These are phyloP conservation scores for Formicarius rufipectus DNA, from an alignment of 2,113 vertebrate species.

Conservation along the genomic window DNA sequence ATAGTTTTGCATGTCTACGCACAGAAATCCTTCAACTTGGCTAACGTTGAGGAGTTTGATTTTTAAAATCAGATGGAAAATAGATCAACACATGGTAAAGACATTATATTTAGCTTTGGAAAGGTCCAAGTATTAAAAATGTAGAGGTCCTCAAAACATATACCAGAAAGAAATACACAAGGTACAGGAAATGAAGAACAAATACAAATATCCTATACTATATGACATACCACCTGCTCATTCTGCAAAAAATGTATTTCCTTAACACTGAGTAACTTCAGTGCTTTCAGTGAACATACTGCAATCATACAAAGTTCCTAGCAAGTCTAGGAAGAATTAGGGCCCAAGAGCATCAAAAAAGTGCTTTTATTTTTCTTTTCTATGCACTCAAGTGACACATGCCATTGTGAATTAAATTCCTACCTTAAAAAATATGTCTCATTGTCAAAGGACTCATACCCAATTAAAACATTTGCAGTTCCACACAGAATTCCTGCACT, in stretches of 20 bases:
- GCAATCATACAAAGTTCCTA: background rate
- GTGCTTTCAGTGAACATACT: background rate
- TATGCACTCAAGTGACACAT: background rate
- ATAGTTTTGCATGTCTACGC: background rate
- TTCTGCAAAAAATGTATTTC: background rate
- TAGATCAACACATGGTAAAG: background rate
- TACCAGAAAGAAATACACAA: slow-evolving; percentile 15
- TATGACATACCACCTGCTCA: background rate
- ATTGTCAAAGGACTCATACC: background rate
- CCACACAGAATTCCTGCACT: background rate
- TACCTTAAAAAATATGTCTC: background rate
- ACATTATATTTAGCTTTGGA: background rate
- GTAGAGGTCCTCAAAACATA: background rate
- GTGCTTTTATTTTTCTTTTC: background rate
- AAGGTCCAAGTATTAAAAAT: slow-evolving; percentile 5
- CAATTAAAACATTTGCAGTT: background rate
- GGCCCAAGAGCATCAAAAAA: background rate
- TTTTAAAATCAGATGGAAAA: background rate
- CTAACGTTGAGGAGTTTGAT: background rate
- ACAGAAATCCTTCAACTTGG: background rate
- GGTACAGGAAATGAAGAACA: background rate
- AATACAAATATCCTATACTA: background rate
- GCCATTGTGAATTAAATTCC: background rate
- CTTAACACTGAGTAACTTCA: background rate
- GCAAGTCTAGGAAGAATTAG: background rate